Evolutionary conservation across 1,140 invertebrate species (phyloP), one percentile per base, ranked within the genome.

Genomic region (Pogonus chalceus): DNA sequence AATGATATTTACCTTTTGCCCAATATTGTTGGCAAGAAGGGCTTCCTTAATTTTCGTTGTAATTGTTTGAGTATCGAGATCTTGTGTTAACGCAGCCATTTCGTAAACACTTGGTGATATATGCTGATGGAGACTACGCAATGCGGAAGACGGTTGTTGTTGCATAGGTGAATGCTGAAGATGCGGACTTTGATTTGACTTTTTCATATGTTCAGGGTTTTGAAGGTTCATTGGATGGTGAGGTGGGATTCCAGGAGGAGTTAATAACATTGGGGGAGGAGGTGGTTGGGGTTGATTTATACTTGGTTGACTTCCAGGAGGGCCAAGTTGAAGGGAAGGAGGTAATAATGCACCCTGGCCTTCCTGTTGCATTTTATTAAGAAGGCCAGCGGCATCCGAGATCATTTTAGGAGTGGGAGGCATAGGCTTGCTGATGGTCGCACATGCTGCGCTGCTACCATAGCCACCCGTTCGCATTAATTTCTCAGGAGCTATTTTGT

Each of bases 31-130:
- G 9, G 94, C 93, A 31, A 98, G 74, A 0, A 98, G 74, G 0
- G 94, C 91, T 70, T 98, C 95, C 68, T 98, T 98, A 64, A 98
- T 96, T 69, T 93, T 92, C 0, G 92, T 96, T 0, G 95, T 98
- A 56, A 98, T 93, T 2, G 87, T 85, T 69, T 97, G 91, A 0
- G 96, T 98, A 67, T 98, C 95, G 23, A 98, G 78, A 66, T 98
- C 94, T 61, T 93, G 91, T 0, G 94, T 96, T 3, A 97, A 76
- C 2, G 94, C 93, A 2, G 93, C 92, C 86, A 97, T 94, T 72
- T 97, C 94, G 69, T 95, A 96, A 0, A 95, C 90, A 59, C 86
- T 90, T 1, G 83, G 88, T 20, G 87, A 87, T 63, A 90, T 83
- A 62, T 90, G 87, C 49, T 87, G 85, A 60, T 88, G 85, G 18